phyloP scores from a whole-genome alignment of 2,797 vertebrate genomes.

The Salmo trutta region DNA sequence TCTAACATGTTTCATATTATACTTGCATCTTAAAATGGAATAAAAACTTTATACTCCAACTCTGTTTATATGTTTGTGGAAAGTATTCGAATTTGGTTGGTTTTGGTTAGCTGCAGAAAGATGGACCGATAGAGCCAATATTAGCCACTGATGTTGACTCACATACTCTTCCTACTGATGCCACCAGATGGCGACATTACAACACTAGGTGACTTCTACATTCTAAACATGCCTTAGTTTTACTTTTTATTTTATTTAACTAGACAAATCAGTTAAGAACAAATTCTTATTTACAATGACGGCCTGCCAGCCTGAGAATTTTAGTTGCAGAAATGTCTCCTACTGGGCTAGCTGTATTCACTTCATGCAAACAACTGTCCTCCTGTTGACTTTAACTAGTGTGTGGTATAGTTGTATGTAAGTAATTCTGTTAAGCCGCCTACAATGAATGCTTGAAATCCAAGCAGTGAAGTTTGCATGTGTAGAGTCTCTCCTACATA shows the following conservation, averaged over 20 bases:
- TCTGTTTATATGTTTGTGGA: not conserved
- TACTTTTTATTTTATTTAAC: too few species aligned
- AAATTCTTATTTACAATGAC: too few species aligned
- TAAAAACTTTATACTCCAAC: constrained; percentile 73
- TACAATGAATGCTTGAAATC: not conserved
- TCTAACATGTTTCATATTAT: constrained; percentile 81
- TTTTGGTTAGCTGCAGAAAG: not conserved
- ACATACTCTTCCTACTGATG: not conserved
- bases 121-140: not conserved
- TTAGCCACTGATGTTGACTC: not conserved
- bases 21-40: constrained; percentile 79
- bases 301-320: not conserved
- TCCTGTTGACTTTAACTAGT: too few species aligned
- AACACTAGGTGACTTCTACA: not conserved
- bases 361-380: not conserved
- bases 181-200: constrained; percentile 54
- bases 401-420: not conserved
- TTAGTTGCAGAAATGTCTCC: not conserved
- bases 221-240: not conserved
- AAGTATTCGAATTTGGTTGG: not conserved
- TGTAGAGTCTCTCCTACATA: constrained; percentile 49
- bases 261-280: too few species aligned
- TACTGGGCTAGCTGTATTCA: not conserved
- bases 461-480: not conserved
- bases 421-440: not conserved